Conservation (phyloP, 2,797 vertebrate genomes). For the Sebastes baramenuke region DNA sequence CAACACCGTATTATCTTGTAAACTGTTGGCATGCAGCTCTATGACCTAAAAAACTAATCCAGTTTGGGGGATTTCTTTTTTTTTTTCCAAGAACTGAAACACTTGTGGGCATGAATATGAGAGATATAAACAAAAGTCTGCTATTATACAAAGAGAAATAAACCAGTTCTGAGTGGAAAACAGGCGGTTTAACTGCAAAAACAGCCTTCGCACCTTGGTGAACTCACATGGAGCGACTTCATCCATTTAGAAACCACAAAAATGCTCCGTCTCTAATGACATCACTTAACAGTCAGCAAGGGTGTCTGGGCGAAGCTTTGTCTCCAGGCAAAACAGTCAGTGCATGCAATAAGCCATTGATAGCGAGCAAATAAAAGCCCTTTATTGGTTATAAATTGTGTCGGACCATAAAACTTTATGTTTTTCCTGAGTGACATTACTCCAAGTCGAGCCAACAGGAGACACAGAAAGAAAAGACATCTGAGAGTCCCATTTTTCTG, state of each 20-base stretch:
- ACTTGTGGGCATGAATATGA: conserved; percentile 3
- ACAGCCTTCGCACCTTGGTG: conserved; percentile 56
- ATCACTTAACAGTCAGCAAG: conserved; percentile 64
- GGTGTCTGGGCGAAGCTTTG: conserved; percentile 62
- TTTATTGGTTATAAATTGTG: conserved; percentile 73
- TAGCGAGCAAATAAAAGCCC: conserved; percentile 69
- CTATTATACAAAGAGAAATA: not conserved
- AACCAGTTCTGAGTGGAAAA: conserved; percentile 25
- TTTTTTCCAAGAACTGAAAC: not conserved
- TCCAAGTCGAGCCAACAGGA: conserved; percentile 31
- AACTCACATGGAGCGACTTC: conserved; percentile 51
- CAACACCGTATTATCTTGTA: conserved; percentile 59
- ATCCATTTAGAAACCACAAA: conserved; percentile 63
- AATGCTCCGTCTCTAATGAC: conserved; percentile 58
- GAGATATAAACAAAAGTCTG: conserved; percentile 18
- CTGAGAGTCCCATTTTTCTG: conserved; percentile 11
- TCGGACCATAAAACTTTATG: conserved; percentile 71
- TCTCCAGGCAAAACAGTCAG: conserved; percentile 63
- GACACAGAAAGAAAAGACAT: conserved; percentile 38
- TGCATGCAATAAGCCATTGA: conserved; percentile 62
- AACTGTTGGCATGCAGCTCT: conserved; percentile 48
- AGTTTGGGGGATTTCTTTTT: conserved; percentile 16
- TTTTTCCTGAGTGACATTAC: conserved; percentile 59
- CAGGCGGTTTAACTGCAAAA: conserved; percentile 36
- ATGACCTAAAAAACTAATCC: conserved; percentile 65